phyloP scores from a whole-genome alignment of 2,113 vertebrate genomes.

The Vidua chalybeata region DNA sequence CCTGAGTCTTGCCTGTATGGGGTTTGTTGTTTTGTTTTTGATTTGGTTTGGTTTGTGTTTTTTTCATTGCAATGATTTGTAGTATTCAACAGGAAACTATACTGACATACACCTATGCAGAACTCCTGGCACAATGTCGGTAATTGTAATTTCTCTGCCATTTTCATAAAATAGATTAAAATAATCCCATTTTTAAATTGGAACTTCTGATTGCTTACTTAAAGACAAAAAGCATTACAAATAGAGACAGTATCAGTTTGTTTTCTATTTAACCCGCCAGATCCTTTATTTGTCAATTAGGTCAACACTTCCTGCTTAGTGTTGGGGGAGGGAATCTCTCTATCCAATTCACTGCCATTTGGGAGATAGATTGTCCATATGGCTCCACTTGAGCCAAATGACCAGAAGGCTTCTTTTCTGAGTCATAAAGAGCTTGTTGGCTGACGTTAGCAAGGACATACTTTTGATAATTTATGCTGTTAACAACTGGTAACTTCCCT shows the following conservation, averaged over 20 bases:
- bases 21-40: not conserved
- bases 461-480: not conserved
- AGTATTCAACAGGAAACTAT: not conserved
- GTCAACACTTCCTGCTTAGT: not conserved
- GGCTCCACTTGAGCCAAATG: conserved; percentile 39
- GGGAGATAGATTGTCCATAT: conserved; percentile 30
- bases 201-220: not conserved
- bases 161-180: not conserved
- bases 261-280: not conserved
- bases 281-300: not conserved
- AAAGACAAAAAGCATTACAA: not conserved
- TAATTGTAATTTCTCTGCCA: not conserved
- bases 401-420: conserved; percentile 30
- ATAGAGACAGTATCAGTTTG: not conserved
- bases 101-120: not conserved
- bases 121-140: not conserved
- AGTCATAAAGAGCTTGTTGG: conserved; percentile 46
- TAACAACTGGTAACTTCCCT: conserved; percentile 4
- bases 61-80: not conserved
- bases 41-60: not conserved
- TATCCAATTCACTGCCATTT: not conserved
- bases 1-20: not conserved
- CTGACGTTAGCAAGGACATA: conserved; percentile 42
- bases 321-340: not conserved
- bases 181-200: not conserved